Evolutionary conservation across 2,888 invertebrate species (phyloP).

Genomic region (Cabera pusaria): DNA sequence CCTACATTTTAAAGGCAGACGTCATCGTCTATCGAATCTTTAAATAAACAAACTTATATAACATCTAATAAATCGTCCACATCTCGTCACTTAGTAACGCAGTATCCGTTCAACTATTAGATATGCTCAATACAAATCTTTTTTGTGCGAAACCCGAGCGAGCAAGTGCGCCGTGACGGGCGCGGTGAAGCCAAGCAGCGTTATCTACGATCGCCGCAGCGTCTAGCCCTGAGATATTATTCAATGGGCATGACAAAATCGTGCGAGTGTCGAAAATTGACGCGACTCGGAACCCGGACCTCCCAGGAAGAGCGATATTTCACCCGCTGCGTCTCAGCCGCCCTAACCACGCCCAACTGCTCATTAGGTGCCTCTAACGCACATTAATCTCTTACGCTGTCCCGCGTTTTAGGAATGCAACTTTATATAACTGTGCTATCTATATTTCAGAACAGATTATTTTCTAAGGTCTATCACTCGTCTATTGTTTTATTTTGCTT

Average conservation of each 20-base stretch:
- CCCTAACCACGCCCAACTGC: conserved; percentile 67
- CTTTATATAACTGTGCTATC: conserved; percentile 25
- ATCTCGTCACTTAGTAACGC: no score
- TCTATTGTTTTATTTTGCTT: conserved; percentile 8
- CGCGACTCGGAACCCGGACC: conserved; percentile 63
- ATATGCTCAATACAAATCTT: conserved; percentile 11
- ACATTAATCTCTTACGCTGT: conserved; percentile 65
- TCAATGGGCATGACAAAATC: conserved; percentile 77
- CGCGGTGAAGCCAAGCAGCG: conserved; percentile 38
- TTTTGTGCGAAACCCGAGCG: conserved; percentile 35
- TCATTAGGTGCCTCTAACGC: conserved; percentile 76
- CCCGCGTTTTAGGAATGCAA: conserved; percentile 41
- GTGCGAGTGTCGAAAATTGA: conserved; percentile 80
- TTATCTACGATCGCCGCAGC: conserved; percentile 57
- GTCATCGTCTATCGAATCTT: no score
- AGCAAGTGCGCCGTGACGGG: conserved; percentile 38
- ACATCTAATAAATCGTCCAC: no score
- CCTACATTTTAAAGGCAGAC: no score
- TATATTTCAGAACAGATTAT: conserved; percentile 24
- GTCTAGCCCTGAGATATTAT: conserved; percentile 64
- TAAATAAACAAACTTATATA: no score
- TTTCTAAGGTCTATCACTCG: conserved; percentile 10
- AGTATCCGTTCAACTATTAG: no score
- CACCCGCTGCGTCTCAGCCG: conserved; percentile 60
- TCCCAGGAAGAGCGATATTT: conserved; percentile 78